These are phyloP conservation scores for Phenganax stokvisi DNA, from an alignment of 92 coral and sea anemone genomes.

Conservation along the genomic window DNA sequence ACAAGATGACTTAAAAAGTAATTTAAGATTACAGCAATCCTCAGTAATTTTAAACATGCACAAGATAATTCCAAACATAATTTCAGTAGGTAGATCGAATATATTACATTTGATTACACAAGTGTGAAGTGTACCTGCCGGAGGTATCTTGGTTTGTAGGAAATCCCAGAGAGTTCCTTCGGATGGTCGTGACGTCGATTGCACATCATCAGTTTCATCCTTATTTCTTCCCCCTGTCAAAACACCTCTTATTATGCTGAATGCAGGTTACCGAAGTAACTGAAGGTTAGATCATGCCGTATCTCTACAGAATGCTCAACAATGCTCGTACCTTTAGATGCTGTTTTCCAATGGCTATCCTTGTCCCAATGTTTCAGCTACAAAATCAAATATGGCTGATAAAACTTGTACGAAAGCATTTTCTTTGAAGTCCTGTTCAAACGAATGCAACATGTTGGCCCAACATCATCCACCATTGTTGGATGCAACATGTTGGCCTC, in stretches of 20 bases:
- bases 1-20: no score
- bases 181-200: slow-evolving; percentile 73
- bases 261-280: no score
- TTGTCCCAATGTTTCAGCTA: neutral
- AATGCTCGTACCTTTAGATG: neutral
- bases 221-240: slow-evolving; percentile 61
- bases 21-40: no score
- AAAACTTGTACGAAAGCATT: neutral
- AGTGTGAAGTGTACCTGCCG: slow-evolving; percentile 35
- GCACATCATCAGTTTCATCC: slow-evolving; percentile 53
- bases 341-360: neutral
- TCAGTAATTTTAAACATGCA: no score
- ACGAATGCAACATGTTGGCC: no score
- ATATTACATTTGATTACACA: neutral
- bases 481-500: no score
- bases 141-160: slow-evolving; percentile 60
- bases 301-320: no score
- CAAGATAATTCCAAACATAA: no score
- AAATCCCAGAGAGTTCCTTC: slow-evolving; percentile 96
- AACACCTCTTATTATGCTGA: neutral
- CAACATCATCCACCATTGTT: no score
- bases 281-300: neutral
- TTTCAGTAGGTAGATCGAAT: no score
- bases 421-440: no score
- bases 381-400: no score